Base-by-base conservation (phyloP, 2,888 invertebrate species). In the Eurytoma adleriae region DNA sequence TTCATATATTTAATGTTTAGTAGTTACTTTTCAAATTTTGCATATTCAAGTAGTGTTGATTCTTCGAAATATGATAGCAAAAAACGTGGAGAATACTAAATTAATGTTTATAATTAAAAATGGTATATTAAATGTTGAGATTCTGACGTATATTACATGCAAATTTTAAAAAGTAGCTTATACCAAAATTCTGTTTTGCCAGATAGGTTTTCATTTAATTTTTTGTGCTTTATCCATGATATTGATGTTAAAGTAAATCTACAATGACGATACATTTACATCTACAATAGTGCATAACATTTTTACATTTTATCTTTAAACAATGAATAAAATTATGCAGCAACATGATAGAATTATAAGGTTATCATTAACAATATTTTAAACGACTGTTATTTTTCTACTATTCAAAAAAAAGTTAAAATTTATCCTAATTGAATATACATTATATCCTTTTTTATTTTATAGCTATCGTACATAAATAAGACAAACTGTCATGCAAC, bases 401-500 rank as follows among this genome's bases (percentile, higher is more conserved):
- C 40, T 20, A 20, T 56, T 69, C 50, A 69, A 69, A 81, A 73
- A 66, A 14, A 70, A 62, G 12, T 75, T 70, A 16, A 66, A 24
- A 3, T 68, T 27, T 66, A 57, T 66, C 48, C 50, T 7, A 30
- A 59, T 14, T 72, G 67, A 40, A 50, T 71, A 75, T 67, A 16
- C 24, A 56, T 27, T 62, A 30, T 77, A 67, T 74, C 64, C 27
- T 66, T 18, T 66, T 27, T 71, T 75, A 71, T 50, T 68, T 68
- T 66, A 59, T 54, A 66, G 10, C 69, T 67, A 57, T 62, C 20
- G 59, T 66, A 74, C 27, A 57, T 52, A 78, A 76, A 68, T 74
- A 74, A 78, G 69, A 81, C 70, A 74, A 27, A 72, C 48, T 72
- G 75, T 69, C 82, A 79, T 79, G 82, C 82, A 79, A 82, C 77